Evolutionary conservation across 2,888 invertebrate genomes (phyloP), one percentile per base, ranked within the genome.

Genomic region (Deilephila porcellus): DNA sequence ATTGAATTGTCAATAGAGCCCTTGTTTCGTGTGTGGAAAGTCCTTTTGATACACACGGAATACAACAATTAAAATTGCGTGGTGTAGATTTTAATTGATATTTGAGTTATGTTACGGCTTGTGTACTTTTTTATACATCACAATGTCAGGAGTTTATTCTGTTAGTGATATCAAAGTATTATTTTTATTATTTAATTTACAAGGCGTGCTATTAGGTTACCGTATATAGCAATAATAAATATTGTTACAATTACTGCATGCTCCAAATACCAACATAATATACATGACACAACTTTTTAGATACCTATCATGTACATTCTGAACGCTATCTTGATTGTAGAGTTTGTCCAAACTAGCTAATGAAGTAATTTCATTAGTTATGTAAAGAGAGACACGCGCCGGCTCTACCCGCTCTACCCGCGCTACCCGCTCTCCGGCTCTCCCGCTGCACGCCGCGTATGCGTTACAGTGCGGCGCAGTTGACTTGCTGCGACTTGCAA

Each of bases 401-500:
- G 45, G 20, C 25, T 45, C 45, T 45, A 45, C 45, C 17, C 60
- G 71, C 56, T 19, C 25, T 11, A 20, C 34, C n/a, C 52, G 29
- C 20, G 20, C 45, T 14, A 52, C 52, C 60, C n/a, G 45, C 14
- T 14, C 45, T 45, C 29, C n/a, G 56, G 19, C 34, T 34, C 56
- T 32, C 59, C 34, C n/a, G 17, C 17, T 25, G 19, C n/a, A 56
- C n/a, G 14, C 29, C 60, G 29, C 45, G 67, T 67, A 52, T 67
- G 67, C 73, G 71, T 71, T 71, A 82, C 83, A 76, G 80, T 81
- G 85, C 81, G 63, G 85, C 83, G 85, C 86, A 87, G 89, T 89
- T 89, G 88, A 91, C 91, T 91, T 84, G 86, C 88, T 82, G 82
- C 82, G 80, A 86, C 83, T 89, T 88, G 90, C 91, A 90, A 91